Evolutionary conservation across 1,140 invertebrate genomes (phyloP).

Genomic region (Scaptodrosophila lebanonensis): DNA sequence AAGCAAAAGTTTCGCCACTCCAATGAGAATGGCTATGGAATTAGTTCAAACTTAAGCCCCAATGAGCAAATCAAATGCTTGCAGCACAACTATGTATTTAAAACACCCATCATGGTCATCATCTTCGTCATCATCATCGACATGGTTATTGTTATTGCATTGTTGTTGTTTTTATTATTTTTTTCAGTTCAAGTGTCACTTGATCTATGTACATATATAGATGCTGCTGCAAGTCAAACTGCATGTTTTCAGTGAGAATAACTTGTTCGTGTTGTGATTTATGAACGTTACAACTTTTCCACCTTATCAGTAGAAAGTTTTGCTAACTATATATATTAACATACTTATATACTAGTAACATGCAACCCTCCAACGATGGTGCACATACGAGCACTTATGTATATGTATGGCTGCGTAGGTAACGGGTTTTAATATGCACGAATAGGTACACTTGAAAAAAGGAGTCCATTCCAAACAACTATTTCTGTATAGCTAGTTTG

Average conservation of each 20-base stretch:
- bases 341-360: neutral
- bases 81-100: conserved; percentile 11
- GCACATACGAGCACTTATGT: no score
- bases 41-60: no score
- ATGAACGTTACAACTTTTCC: conserved; percentile 71
- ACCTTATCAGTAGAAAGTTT: conserved; percentile 71
- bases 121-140: no score
- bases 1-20: conserved; percentile 47
- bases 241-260: conserved; percentile 68
- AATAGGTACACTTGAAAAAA: no score
- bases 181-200: neutral
- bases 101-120: no score
- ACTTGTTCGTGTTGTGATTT: conserved; percentile 72
- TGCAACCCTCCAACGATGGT: conserved; percentile 19
- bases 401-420: no score
- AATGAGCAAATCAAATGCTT: conserved; percentile 44
- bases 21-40: no score
- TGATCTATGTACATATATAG: conserved; percentile 27
- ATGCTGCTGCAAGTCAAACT: conserved; percentile 15
- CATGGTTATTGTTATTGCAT: no score
- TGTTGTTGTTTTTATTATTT: neutral
- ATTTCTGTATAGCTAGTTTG: no score
- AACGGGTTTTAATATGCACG: no score
- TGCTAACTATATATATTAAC: conserved; percentile 23
- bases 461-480: no score